A percentile compares a stretch with the other conserved stretches of the same genome.
Evolutionary conservation across 2,888 invertebrate species (phyloP).

Genomic region (Entomobrya proxima): DNA sequence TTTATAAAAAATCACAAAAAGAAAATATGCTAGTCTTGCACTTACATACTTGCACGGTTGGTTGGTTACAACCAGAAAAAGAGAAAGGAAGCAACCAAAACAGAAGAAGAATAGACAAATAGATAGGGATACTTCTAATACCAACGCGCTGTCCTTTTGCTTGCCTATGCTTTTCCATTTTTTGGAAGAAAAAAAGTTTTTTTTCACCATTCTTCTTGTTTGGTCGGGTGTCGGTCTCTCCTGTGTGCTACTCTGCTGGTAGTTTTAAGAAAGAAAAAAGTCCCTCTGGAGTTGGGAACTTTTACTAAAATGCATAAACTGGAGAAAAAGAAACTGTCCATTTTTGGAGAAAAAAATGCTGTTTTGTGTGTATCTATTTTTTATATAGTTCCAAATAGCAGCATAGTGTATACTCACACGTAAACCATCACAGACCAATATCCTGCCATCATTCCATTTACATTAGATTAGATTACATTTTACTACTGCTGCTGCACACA

Average conservation of each 20-base stretch:
- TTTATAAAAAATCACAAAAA: neutral
- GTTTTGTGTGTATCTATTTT: too few species aligned
- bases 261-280: neutral
- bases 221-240: neutral
- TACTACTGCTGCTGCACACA: too few species aligned
- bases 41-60: slow-evolving; percentile 5
- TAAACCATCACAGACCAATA: slow-evolving; percentile 28
- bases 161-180: neutral
- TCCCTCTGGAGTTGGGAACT: slow-evolving; percentile 17
- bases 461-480: slow-evolving; percentile 22
- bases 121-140: neutral
- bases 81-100: too few species aligned
- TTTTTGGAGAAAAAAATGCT: too few species aligned
- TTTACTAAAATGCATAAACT: neutral
- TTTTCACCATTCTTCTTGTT: slow-evolving; percentile 22
- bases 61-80: neutral
- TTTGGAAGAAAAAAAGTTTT: neutral
- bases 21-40: slow-evolving; percentile 36
- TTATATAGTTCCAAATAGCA: neutral
- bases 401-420: neutral
- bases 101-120: neutral
- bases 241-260: neutral
- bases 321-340: slow-evolving; percentile 8
- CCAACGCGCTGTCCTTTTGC: slow-evolving; percentile 46
- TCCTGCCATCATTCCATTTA: slow-evolving; percentile 14